Percentiles rank a stretch among this genome's conserved stretches.
These are phyloP conservation scores for Lycia hirtaria DNA, from an alignment of 2,888 invertebrate genomes.

Conservation along the genomic window DNA sequence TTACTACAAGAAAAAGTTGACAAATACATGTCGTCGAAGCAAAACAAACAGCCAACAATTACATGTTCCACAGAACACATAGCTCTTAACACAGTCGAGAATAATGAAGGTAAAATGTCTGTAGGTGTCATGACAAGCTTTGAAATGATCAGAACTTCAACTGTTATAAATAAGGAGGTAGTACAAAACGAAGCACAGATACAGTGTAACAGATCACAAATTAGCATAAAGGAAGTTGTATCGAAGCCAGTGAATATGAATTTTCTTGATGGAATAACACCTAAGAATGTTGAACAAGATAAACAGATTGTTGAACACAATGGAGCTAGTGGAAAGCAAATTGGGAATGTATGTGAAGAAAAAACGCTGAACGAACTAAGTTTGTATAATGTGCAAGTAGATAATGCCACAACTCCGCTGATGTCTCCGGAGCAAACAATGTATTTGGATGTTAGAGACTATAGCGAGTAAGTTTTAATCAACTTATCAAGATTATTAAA, in stretches of 20 bases:
- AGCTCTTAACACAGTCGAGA: slow-evolving; percentile 63
- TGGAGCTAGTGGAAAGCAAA: slow-evolving; percentile 24
- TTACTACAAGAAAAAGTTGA: slow-evolving; percentile 87
- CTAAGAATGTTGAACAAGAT: slow-evolving; percentile 42
- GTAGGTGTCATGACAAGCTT: slow-evolving; percentile 91
- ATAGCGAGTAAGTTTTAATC: slow-evolving; percentile 72
- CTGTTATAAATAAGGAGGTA: slow-evolving; percentile 74
- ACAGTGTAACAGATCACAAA: slow-evolving; percentile 75
- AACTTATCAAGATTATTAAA: too few species aligned
- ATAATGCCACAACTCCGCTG: slow-evolving; percentile 76
- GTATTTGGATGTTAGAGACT: slow-evolving; percentile 78
- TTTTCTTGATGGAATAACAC: slow-evolving; percentile 76
- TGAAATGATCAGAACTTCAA: slow-evolving; percentile 85
- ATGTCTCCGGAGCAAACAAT: slow-evolving; percentile 79
- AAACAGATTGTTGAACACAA: slow-evolving; percentile 9
- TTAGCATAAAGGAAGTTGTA: slow-evolving; percentile 73
- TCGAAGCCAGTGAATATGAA: slow-evolving; percentile 67
- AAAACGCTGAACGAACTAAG: slow-evolving; percentile 79
- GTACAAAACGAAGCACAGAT: slow-evolving; percentile 69
- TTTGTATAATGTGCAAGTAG: slow-evolving; percentile 75
- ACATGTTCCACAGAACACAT: slow-evolving; percentile 64
- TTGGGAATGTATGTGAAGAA: slow-evolving; percentile 59
- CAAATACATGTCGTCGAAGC: slow-evolving; percentile 71
- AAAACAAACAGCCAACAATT: slow-evolving; percentile 52
- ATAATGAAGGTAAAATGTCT: slow-evolving; percentile 84